These are phyloP conservation scores for Malurus leucopterus DNA, from an alignment of 2,797 vertebrate genomes.

Conservation along the genomic window DNA sequence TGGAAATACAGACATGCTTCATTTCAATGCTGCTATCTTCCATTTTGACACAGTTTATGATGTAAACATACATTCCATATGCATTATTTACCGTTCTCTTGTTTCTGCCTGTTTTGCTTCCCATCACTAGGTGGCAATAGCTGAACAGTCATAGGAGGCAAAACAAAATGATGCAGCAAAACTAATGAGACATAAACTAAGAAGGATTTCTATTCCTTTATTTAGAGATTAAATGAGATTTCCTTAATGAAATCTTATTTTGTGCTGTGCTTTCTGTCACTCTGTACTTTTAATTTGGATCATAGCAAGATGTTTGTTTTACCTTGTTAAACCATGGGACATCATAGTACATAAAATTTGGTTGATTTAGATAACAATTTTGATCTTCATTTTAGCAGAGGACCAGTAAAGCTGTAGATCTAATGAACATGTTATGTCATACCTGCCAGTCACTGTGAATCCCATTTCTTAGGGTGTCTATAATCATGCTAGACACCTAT, in stretches of 20 bases:
- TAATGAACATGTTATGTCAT: not conserved
- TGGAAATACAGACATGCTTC: not conserved
- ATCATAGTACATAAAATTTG: not conserved
- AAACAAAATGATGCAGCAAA: conserved; percentile 36
- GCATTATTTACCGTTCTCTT: not conserved
- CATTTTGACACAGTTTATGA: not conserved
- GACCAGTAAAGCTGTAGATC: not conserved
- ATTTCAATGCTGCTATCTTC: not conserved
- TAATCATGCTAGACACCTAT: not conserved
- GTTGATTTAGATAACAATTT: not conserved
- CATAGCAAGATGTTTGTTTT: not conserved
- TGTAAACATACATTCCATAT: not conserved
- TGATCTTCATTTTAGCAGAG: not conserved
- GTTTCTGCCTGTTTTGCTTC: conserved; percentile 4
- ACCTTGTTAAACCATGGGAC: not conserved
- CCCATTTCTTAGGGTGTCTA: not conserved
- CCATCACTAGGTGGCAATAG: conserved; percentile 61
- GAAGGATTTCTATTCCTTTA: not conserved
- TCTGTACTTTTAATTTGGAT: not conserved
- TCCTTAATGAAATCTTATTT: not conserved
- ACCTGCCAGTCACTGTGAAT: not conserved
- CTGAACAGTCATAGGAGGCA: not conserved
- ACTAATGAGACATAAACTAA: not conserved
- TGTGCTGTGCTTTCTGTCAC: not conserved
- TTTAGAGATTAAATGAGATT: not conserved